A percentile compares a stretch with the other conserved stretches of the same genome.
Conservation (phyloP, 2,113 vertebrate species). For the Sclerurus mexicanus region DNA sequence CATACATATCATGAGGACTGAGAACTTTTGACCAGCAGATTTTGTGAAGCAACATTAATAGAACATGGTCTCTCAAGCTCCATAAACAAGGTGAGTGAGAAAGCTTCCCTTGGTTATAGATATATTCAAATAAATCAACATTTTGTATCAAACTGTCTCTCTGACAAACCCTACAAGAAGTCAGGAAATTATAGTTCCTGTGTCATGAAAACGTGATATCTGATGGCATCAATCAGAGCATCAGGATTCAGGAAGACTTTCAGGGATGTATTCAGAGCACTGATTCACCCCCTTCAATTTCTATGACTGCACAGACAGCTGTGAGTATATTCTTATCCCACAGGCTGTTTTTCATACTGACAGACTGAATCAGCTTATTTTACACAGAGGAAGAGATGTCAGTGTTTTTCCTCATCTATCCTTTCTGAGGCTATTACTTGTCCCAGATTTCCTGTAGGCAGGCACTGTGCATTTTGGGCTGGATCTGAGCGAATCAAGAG, state of each 20-base stretch:
- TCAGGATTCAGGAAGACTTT: neutral
- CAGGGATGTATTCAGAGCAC: neutral
- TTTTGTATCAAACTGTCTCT: neutral
- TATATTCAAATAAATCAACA: neutral
- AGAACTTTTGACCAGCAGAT: neutral
- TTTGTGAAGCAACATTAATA: neutral
- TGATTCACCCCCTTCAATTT: neutral
- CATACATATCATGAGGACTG: neutral
- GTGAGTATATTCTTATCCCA: slow-evolving; percentile 50
- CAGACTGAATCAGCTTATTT: slow-evolving; percentile 68
- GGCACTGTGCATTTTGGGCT: slow-evolving; percentile 32
- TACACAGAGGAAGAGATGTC: slow-evolving; percentile 46
- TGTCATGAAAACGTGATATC: neutral
- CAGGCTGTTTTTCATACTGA: slow-evolving; percentile 55
- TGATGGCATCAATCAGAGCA: neutral
- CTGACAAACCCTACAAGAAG: neutral
- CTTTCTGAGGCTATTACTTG: slow-evolving; percentile 46
- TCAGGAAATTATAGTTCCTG: neutral
- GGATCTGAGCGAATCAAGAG: slow-evolving; percentile 17
- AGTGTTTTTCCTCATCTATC: slow-evolving; percentile 52
- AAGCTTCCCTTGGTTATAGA: neutral
- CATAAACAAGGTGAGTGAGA: neutral
- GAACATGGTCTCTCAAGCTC: neutral
- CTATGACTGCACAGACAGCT: slow-evolving; percentile 53
- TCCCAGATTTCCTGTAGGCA: slow-evolving; percentile 66